Conservation (phyloP, 2,113 vertebrate genomes). For the Panthera leo region DNA sequence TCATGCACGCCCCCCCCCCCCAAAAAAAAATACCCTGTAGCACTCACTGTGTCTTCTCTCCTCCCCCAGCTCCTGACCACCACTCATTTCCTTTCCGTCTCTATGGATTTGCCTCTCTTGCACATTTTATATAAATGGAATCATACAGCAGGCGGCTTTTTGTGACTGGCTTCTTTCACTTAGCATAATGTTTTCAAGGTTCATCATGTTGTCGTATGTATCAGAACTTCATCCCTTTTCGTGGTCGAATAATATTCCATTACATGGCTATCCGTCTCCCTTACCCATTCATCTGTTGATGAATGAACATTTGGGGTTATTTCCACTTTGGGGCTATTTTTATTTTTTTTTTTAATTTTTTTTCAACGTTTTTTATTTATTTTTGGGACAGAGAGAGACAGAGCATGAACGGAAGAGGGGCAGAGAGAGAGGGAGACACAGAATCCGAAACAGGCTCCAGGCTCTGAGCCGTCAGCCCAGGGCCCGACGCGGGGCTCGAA, state of each 20-base stretch:
- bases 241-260: neutral
- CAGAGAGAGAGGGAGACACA: no score
- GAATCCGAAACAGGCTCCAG: no score
- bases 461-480: no score
- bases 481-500: no score
- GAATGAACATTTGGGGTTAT: neutral
- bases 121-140: neutral
- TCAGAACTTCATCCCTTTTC: neutral
- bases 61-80: neutral
- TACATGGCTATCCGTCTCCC: no score
- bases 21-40: neutral
- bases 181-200: neutral
- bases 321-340: neutral
- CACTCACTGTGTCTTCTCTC: neutral
- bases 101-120: neutral
- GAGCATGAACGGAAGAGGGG: no score
- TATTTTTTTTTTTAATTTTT: no score
- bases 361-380: no score
- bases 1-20: neutral
- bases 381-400: no score
- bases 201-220: neutral
- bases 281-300: neutral
- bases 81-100: neutral
- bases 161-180: neutral
- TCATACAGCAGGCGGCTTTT: neutral